Conservation (phyloP, 2,113 vertebrate species). For the Brachyistius frenatus region DNA sequence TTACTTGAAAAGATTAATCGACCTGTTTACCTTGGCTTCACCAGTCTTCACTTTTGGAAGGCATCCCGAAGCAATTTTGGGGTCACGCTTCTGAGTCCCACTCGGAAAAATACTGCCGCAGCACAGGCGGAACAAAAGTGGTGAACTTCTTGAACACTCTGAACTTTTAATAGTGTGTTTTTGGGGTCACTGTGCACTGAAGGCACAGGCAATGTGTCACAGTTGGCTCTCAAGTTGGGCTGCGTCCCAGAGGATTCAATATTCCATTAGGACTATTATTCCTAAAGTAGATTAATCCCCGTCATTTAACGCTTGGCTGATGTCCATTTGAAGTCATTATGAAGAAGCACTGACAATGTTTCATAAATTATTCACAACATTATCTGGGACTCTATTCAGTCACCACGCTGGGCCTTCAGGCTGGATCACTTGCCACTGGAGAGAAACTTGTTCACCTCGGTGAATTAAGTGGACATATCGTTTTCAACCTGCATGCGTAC, state of each 20-base stretch:
- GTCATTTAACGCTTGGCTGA: conserved; percentile 84
- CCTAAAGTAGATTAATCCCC: conserved; percentile 80
- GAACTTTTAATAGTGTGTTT: conserved; percentile 73
- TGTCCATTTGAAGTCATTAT: conserved; percentile 83
- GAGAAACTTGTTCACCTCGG: conserved; percentile 53
- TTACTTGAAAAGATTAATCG: conserved; percentile 13
- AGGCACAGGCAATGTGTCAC: conserved; percentile 55
- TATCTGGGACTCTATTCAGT: conserved; percentile 68
- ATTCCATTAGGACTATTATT: conserved; percentile 83
- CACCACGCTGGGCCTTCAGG: conserved; percentile 45
- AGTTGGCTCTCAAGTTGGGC: conserved; percentile 57
- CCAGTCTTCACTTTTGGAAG: conserved; percentile 23
- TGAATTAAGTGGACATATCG: conserved; percentile 46
- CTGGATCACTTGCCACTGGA: conserved; percentile 51
- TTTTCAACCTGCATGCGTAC: conserved; percentile 17
- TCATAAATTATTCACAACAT: conserved; percentile 79
- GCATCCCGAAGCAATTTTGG: conserved; percentile 15
- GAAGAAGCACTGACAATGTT: conserved; percentile 75
- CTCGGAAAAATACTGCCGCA: conserved; percentile 18
- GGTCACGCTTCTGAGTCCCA: conserved; percentile 14
- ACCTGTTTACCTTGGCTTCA: conserved; percentile 25
- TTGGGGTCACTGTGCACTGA: conserved; percentile 68
- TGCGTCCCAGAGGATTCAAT: conserved; percentile 70
- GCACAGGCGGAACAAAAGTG: conserved; percentile 36
- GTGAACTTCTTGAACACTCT: conserved; percentile 59